Percentiles rank a stretch among this genome's conserved stretches.
phyloP scores from a whole-genome alignment of 2,888 invertebrate genomes.

The Melanchra persicariae region DNA sequence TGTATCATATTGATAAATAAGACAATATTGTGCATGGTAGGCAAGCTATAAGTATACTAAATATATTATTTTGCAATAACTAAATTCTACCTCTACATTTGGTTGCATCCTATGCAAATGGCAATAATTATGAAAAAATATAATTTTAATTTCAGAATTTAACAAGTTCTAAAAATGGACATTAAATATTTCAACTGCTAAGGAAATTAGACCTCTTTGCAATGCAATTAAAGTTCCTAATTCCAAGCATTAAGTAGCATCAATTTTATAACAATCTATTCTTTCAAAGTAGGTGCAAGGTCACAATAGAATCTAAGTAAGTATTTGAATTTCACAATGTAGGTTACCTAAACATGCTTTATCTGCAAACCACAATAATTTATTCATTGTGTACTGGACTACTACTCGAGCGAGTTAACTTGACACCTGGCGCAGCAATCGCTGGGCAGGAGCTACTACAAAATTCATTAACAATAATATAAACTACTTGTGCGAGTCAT shows the following conservation, averaged over 20 bases:
- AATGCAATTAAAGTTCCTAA: background rate
- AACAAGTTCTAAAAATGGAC: background rate
- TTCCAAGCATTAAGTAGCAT: slow-evolving; percentile 17
- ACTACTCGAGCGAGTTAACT: no score
- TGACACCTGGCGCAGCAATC: no score
- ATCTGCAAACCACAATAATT: slow-evolving; percentile 26
- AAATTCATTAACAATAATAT: no score
- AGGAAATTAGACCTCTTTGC: background rate
- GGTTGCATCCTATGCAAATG: background rate
- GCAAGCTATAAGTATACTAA: no score
- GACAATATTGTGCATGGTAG: no score
- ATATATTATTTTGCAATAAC: background rate
- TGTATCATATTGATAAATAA: no score
- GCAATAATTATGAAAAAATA: background rate
- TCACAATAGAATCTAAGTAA: slow-evolving; percentile 21
- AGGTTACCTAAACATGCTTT: slow-evolving; percentile 26
- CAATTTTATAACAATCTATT: slow-evolving; percentile 4
- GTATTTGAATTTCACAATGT: slow-evolving; percentile 44
- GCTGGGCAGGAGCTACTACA: no score
- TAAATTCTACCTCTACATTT: background rate
- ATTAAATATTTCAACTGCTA: background rate
- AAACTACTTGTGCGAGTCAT: no score
- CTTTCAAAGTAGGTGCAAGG: slow-evolving; percentile 33
- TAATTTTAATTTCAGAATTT: background rate
- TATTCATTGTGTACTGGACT: slow-evolving; percentile 1